phyloP scores from a whole-genome alignment of 1,140 invertebrate genomes.

The Camponotus pennsylvanicus region DNA sequence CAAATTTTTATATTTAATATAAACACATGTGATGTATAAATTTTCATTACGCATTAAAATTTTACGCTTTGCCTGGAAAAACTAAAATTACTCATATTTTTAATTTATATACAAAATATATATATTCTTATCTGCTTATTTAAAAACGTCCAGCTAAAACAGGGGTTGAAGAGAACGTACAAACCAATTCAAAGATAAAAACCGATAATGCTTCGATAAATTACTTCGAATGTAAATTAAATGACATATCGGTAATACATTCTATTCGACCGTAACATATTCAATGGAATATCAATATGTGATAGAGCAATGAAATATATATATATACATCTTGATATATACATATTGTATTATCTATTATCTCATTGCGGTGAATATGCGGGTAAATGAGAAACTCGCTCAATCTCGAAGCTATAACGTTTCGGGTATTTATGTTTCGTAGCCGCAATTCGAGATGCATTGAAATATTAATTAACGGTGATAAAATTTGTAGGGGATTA shows the following conservation, averaged over 20 bases:
- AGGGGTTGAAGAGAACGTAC: constrained; percentile 1
- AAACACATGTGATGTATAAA: background rate
- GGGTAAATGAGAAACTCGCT: constrained; percentile 24
- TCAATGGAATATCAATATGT: constrained; percentile 26
- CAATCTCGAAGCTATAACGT: constrained; percentile 37
- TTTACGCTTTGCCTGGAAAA: background rate
- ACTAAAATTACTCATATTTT: background rate
- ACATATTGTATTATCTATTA: constrained; percentile 27
- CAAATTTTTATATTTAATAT: background rate
- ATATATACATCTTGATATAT: constrained; percentile 42
- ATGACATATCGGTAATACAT: constrained; percentile 41
- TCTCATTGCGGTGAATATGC: constrained; percentile 25
- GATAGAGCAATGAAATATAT: constrained; percentile 34
- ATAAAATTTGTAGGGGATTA: background rate
- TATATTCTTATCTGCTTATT: constrained; percentile 40
- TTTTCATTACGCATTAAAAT: background rate
- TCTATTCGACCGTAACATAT: background rate
- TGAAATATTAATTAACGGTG: constrained; percentile 50
- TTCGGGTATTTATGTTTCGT: constrained; percentile 34
- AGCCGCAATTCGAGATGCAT: constrained; percentile 20
- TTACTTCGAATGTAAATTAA: constrained; percentile 46
- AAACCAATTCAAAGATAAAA: constrained; percentile 19
- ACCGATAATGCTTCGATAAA: constrained; percentile 19
- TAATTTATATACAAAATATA: too few relatives aligned
- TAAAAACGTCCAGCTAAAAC: background rate